phyloP scores from a whole-genome alignment of 1,140 invertebrate species.

The Aplysia californica region DNA sequence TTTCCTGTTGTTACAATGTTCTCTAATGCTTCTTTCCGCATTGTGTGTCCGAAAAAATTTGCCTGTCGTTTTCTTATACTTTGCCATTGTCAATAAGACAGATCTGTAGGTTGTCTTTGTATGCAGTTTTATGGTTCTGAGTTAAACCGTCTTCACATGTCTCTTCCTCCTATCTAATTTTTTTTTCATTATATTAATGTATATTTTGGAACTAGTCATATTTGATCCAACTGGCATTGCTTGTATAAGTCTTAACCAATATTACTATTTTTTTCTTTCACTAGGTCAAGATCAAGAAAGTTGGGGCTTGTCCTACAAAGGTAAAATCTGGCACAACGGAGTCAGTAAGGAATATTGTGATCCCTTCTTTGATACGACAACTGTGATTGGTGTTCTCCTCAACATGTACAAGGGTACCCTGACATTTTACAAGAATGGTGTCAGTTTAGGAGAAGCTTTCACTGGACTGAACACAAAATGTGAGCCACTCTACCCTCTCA shows the following conservation, averaged over 20 bases:
- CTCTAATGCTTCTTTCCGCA: no score
- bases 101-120: no score
- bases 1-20: no score
- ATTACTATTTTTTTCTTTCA: background rate
- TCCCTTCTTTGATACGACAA: constrained; percentile 49
- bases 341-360: constrained; percentile 45
- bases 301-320: constrained; percentile 59
- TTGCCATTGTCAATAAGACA: no score
- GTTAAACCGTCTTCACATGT: no score
- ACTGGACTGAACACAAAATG: constrained; percentile 35
- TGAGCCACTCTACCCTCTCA: constrained; percentile 47
- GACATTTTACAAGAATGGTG: constrained; percentile 47
- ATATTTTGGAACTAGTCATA: background rate
- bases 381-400: constrained; percentile 50
- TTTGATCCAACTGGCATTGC: background rate
- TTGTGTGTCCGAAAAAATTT: no score
- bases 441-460: constrained; percentile 49
- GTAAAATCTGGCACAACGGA: constrained; percentile 51
- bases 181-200: no score
- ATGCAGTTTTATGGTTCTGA: no score
- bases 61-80: no score
- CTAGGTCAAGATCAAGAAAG: constrained; percentile 53
- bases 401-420: constrained; percentile 50
- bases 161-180: no score
- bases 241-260: background rate